phyloP scores from a whole-genome alignment of 2,113 vertebrate species.

The Thunnus maccoyii region DNA sequence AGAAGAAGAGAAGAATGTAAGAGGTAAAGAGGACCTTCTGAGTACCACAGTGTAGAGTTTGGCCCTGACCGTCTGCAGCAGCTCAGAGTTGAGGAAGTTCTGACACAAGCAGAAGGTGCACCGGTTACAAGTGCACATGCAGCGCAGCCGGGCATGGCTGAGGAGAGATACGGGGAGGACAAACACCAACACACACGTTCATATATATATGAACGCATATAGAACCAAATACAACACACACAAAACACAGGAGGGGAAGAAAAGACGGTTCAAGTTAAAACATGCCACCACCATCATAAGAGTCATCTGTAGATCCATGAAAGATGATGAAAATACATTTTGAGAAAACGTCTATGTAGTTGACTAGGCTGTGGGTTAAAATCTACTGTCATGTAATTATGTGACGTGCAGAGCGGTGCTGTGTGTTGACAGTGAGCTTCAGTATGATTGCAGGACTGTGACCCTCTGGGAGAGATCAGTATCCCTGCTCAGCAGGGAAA shows the following conservation, averaged over 20 bases:
- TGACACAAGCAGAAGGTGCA: conserved; percentile 99
- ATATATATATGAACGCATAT: background rate
- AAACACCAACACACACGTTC: conserved; percentile 78
- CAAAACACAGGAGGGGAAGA: background rate
- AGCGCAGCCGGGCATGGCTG: conserved; percentile 99
- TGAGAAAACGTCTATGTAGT: too few relatives aligned
- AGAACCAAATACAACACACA: conserved; percentile 2
- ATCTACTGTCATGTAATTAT: background rate
- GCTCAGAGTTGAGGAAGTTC: conserved; percentile 99
- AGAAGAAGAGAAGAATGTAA: conserved; percentile 18
- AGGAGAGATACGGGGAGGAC: conserved; percentile 87
- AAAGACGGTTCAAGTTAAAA: conserved; percentile 30
- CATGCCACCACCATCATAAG: conserved; percentile 3
- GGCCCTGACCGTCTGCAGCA: conserved; percentile 98
- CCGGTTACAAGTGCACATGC: conserved; percentile 99
- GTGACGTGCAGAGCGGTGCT: background rate
- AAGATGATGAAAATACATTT: background rate
- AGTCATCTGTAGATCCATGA: background rate
- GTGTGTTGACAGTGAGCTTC: conserved; percentile 16
- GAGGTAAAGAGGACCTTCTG: conserved; percentile 90
- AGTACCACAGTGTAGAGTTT: conserved; percentile 98
- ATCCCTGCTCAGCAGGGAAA: conserved; percentile 34
- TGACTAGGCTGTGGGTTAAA: background rate
- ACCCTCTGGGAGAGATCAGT: conserved; percentile 40
- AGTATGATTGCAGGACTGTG: conserved; percentile 14